Conservation (phyloP, 2,797 vertebrate species). For the Ctenopoma kingsleyae region DNA sequence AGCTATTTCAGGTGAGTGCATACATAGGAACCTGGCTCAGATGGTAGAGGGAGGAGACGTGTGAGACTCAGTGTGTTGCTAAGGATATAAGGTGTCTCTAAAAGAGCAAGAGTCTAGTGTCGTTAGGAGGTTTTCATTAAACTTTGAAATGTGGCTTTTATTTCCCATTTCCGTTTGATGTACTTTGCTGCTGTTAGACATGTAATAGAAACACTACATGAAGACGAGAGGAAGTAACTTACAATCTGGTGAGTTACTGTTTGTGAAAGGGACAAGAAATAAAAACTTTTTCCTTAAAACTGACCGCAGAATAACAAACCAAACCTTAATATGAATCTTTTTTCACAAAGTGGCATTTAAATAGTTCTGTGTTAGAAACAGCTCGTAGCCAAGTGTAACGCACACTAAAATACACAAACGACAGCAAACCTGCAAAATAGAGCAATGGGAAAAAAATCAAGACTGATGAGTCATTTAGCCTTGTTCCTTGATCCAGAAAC, state of each 20-base stretch:
- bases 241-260: neutral
- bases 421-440: slow-evolving; percentile 48
- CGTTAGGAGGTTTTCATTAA: slow-evolving; percentile 19
- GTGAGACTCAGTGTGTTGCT: slow-evolving; percentile 27
- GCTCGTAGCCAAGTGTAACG: slow-evolving; percentile 52
- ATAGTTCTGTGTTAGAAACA: slow-evolving; percentile 13
- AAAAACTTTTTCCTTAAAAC: too few relatives aligned
- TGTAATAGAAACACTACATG: neutral
- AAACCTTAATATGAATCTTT: too few relatives aligned
- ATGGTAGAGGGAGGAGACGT: slow-evolving; percentile 44
- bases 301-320: too few relatives aligned
- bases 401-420: slow-evolving; percentile 14
- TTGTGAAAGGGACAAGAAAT: too few relatives aligned
- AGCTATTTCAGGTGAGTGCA: slow-evolving; percentile 63
- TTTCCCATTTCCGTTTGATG: neutral
- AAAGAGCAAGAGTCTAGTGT: slow-evolving; percentile 18
- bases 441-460: slow-evolving; percentile 20
- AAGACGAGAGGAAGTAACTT: slow-evolving; percentile 1
- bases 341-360: too few relatives aligned
- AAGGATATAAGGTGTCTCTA: slow-evolving; percentile 23
- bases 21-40: slow-evolving; percentile 48
- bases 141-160: slow-evolving; percentile 7
- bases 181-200: neutral
- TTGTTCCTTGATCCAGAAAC: slow-evolving; percentile 24
- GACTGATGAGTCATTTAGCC: slow-evolving; percentile 45